Evolutionary conservation across 1,140 invertebrate species (phyloP).

Genomic region (Drosophila suzukii): DNA sequence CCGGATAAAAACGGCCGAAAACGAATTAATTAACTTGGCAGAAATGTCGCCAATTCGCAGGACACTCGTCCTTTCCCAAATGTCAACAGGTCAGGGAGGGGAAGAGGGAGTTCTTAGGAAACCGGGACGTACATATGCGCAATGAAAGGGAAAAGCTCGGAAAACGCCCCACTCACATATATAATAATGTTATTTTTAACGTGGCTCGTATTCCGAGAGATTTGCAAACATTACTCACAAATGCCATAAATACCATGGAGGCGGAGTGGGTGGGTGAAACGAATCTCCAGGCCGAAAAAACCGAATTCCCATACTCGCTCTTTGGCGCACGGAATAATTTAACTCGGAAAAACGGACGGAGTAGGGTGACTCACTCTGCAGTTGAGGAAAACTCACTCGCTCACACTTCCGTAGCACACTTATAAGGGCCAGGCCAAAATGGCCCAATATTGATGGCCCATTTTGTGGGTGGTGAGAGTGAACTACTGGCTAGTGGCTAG

Average conservation of each 20-base stretch:
- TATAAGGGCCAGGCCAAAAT: conserved; percentile 57
- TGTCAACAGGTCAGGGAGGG: conserved; percentile 71
- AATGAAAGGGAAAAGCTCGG: conserved; percentile 29
- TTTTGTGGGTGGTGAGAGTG: conserved; percentile 13
- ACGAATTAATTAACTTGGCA: conserved; percentile 73
- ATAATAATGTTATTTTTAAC: conserved; percentile 75
- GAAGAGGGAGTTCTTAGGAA: neutral
- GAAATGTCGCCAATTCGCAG: conserved; percentile 45
- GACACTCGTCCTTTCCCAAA: conserved; percentile 63
- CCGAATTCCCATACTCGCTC: conserved; percentile 37
- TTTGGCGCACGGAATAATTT: conserved; percentile 66
- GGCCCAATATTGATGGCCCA: conserved; percentile 53
- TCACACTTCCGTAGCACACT: conserved; percentile 69
- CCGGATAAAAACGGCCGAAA: conserved; percentile 18
- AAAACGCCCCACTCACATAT: conserved; percentile 25
- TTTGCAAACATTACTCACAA: conserved; percentile 74
- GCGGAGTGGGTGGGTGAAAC: conserved; percentile 14
- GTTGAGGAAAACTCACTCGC: conserved; percentile 24
- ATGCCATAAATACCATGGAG: conserved; percentile 64
- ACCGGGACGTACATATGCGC: conserved; percentile 9
- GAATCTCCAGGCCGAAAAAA: conserved; percentile 44
- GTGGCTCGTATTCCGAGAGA: conserved; percentile 40
- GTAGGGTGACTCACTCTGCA: conserved; percentile 65
- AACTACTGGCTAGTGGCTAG: conserved; percentile 27
- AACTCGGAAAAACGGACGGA: conserved; percentile 44